These are phyloP conservation scores for Enteromius mattozi DNA, from an alignment of 2,797 vertebrate species.

Conservation along the genomic window DNA sequence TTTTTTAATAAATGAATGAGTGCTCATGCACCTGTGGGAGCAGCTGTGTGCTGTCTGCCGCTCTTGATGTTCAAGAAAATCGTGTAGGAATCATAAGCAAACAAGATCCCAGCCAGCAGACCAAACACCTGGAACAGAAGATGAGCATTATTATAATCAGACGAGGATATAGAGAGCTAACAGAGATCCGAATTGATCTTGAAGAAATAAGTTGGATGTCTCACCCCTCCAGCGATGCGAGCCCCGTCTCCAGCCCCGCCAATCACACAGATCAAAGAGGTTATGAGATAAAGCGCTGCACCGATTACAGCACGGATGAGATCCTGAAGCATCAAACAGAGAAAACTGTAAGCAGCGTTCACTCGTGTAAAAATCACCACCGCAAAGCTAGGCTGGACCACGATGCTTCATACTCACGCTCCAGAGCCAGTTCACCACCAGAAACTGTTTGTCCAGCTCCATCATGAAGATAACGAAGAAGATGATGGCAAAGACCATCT, in stretches of 20 bases:
- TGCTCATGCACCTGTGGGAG: constrained; percentile 67
- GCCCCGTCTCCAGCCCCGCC: constrained; percentile 68
- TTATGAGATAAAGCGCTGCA: constrained; percentile 74
- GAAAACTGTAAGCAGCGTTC: neutral
- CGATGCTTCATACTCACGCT: constrained; percentile 75
- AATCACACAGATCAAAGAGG: constrained; percentile 75
- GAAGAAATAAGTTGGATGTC: constrained; percentile 46
- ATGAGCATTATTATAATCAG: constrained; percentile 12
- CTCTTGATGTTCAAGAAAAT: constrained; percentile 68
- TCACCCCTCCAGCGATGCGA: constrained; percentile 77
- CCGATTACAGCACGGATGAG: constrained; percentile 72
- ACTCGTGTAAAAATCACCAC: neutral
- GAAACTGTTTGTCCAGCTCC: constrained; percentile 80
- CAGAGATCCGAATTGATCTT: neutral
- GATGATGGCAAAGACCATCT: constrained; percentile 77
- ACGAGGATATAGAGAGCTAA: neutral
- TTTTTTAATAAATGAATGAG: neutral
- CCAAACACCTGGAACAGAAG: constrained; percentile 75
- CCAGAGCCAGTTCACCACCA: constrained; percentile 85
- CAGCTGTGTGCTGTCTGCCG: constrained; percentile 65
- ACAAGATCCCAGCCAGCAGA: constrained; percentile 74
- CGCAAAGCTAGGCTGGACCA: neutral
- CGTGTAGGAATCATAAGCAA: constrained; percentile 78
- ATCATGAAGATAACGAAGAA: constrained; percentile 83
- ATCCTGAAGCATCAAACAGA: constrained; percentile 68